Evolutionary conservation across 2,888 invertebrate species (phyloP).

Genomic region (Cheilosia grossa): DNA sequence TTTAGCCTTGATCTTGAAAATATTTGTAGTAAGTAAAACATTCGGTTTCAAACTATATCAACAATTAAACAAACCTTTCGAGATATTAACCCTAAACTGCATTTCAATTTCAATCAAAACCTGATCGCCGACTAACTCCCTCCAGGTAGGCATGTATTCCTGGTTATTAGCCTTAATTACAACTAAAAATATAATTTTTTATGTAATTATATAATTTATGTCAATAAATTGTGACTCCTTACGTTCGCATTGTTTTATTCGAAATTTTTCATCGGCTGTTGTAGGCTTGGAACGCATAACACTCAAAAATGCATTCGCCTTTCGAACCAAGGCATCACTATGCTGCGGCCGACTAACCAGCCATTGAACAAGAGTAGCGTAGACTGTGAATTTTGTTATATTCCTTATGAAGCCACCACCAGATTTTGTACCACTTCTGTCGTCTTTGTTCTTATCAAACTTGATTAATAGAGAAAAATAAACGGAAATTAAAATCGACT

Average conservation of each 20-base stretch:
- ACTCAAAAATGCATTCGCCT: slow-evolving; percentile 77
- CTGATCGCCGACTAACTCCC: slow-evolving; percentile 87
- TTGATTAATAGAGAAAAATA: slow-evolving; percentile 1
- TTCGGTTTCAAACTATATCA: not conserved
- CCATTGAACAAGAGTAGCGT: slow-evolving; percentile 82
- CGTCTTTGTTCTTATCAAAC: slow-evolving; percentile 22
- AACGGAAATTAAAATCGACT: too few relatives aligned
- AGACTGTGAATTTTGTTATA: slow-evolving; percentile 80
- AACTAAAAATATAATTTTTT: slow-evolving; percentile 76
- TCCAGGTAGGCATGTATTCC: slow-evolving; percentile 85
- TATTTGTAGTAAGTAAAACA: not conserved
- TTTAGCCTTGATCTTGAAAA: too few relatives aligned
- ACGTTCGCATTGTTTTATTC: slow-evolving; percentile 81
- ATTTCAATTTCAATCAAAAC: slow-evolving; percentile 88
- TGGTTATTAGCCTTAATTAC: slow-evolving; percentile 79
- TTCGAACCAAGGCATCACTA: slow-evolving; percentile 78
- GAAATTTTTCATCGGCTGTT: slow-evolving; percentile 77
- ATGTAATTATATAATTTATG: not conserved
- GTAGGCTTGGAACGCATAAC: slow-evolving; percentile 76
- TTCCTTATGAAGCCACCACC: slow-evolving; percentile 77
- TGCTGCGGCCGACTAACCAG: slow-evolving; percentile 78
- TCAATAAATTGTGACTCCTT: slow-evolving; percentile 60
- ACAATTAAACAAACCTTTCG: slow-evolving; percentile 27
- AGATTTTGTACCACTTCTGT: slow-evolving; percentile 1
- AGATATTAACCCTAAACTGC: slow-evolving; percentile 87